Evolutionary conservation across 2,797 vertebrate species (phyloP).

Genomic region (Geotrypetes seraphini): DNA sequence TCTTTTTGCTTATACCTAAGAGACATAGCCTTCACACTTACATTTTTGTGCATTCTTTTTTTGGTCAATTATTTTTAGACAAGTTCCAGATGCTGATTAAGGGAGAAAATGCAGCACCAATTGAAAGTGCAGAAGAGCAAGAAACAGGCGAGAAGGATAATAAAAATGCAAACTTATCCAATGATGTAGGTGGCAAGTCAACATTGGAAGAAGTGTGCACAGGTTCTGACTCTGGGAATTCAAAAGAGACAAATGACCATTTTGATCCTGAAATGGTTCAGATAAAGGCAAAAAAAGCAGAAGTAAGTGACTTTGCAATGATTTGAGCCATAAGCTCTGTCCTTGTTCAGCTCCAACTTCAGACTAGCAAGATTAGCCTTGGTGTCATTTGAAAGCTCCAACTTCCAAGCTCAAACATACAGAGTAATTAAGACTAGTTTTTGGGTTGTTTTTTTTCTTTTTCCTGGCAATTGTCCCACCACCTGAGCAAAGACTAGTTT

Average conservation of each 20-base stretch:
- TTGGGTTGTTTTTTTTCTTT: too few relatives aligned
- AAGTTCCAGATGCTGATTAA: slow-evolving; percentile 62
- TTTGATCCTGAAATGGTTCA: slow-evolving; percentile 80
- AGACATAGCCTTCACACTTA: neutral
- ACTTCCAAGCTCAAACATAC: too few relatives aligned
- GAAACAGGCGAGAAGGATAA: slow-evolving; percentile 31
- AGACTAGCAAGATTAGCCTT: too few relatives aligned
- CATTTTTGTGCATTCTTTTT: slow-evolving; percentile 7
- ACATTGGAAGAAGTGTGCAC: slow-evolving; percentile 35
- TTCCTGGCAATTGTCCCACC: too few relatives aligned
- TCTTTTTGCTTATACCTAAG: neutral
- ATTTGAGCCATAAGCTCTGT: too few relatives aligned
- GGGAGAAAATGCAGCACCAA: slow-evolving; percentile 28
- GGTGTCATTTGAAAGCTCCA: too few relatives aligned
- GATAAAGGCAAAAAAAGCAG: slow-evolving; percentile 87
- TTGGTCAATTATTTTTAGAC: slow-evolving; percentile 67
- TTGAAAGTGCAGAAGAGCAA: slow-evolving; percentile 33
- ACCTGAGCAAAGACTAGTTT: too few relatives aligned
- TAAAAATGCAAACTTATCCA: slow-evolving; percentile 29
- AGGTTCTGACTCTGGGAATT: slow-evolving; percentile 33
- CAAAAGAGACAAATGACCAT: slow-evolving; percentile 40
- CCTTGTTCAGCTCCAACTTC: too few relatives aligned
- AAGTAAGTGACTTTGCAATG: slow-evolving; percentile 75
- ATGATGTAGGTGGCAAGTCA: slow-evolving; percentile 18
- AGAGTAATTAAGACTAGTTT: too few relatives aligned